A percentile compares a stretch with the other conserved stretches of the same genome.
Conservation (phyloP, 2,797 vertebrate species). For the Sebastes alutus region DNA sequence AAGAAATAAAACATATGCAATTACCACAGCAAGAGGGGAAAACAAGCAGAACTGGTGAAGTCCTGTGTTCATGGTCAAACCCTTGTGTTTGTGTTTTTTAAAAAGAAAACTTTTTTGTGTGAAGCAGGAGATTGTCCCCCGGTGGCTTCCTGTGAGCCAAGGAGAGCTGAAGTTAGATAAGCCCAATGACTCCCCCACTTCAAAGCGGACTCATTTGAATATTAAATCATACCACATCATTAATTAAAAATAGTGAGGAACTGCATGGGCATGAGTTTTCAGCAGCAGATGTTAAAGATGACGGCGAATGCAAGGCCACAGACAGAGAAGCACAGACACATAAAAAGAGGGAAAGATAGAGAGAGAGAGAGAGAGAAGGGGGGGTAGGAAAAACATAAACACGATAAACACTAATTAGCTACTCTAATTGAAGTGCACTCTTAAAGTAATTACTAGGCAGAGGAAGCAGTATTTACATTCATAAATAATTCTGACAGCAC, state of each 20-base stretch:
- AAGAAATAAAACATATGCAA: neutral
- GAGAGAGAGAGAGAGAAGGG: neutral
- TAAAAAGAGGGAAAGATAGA: constrained; percentile 5
- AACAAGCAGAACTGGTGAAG: neutral
- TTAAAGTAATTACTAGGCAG: constrained; percentile 82
- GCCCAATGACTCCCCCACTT: constrained; percentile 59
- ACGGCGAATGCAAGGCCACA: constrained; percentile 43
- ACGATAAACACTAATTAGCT: constrained; percentile 83
- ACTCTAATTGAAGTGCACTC: constrained; percentile 81
- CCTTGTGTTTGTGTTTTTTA: constrained; percentile 13
- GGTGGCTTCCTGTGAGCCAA: constrained; percentile 24
- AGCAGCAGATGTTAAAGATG: constrained; percentile 54
- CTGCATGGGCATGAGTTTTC: constrained; percentile 32
- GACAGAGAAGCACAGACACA: constrained; percentile 27
- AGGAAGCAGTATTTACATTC: constrained; percentile 75
- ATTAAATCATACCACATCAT: constrained; percentile 63
- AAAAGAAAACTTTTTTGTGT: constrained; percentile 26
- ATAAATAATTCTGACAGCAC: constrained; percentile 76
- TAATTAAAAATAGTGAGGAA: constrained; percentile 55
- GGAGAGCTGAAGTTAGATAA: constrained; percentile 38
- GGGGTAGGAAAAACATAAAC: constrained; percentile 65
- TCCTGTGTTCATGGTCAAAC: constrained; percentile 16
- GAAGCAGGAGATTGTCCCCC: constrained; percentile 27
- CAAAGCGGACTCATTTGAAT: constrained; percentile 67
- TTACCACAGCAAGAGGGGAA: neutral